Percentiles rank a stretch among this genome's conserved stretches.
These are phyloP conservation scores for Bambusicola thoracicus DNA, from an alignment of 2,113 vertebrate species.

Conservation along the genomic window DNA sequence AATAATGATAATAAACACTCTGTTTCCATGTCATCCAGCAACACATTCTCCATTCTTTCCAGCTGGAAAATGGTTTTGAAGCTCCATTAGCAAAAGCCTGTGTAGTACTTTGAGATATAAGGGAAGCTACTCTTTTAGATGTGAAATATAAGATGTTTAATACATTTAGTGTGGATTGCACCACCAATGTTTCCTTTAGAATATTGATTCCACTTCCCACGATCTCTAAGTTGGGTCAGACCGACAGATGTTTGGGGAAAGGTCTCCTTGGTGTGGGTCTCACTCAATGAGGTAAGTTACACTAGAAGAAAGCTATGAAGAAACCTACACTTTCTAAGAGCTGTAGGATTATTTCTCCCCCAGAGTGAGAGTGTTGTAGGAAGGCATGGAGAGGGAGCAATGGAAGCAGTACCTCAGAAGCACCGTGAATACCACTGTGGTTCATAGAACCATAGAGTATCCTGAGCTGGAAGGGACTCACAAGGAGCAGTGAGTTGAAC, in stretches of 20 bases:
- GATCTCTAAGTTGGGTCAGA: not conserved
- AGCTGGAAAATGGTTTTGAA: not conserved
- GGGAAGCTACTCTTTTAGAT: not conserved
- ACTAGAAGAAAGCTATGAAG: not conserved
- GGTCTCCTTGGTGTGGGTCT: not conserved
- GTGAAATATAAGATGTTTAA: not conserved
- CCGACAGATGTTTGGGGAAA: not conserved
- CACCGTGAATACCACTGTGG: not conserved
- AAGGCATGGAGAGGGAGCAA: not conserved
- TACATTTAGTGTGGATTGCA: not conserved
- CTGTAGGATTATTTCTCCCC: not conserved
- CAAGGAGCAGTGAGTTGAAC: not conserved
- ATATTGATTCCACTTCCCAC: rapidly evolving
- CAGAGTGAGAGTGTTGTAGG: not conserved
- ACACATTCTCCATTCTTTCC: not conserved
- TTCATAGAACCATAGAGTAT: not conserved
- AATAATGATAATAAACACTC: not conserved
- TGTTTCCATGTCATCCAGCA: not conserved
- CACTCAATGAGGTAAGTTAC: not conserved
- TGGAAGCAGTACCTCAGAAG: rapidly evolving
- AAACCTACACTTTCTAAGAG: not conserved
- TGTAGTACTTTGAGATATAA: not conserved
- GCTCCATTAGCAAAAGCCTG: not conserved
- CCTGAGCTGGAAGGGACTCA: not conserved
- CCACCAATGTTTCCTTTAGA: not conserved